A percentile compares a stretch with the other conserved stretches of the same genome.
phyloP scores from a whole-genome alignment of 37 sponge, comb jelly and placozoan genomes.

The Spongia lamella region DNA sequence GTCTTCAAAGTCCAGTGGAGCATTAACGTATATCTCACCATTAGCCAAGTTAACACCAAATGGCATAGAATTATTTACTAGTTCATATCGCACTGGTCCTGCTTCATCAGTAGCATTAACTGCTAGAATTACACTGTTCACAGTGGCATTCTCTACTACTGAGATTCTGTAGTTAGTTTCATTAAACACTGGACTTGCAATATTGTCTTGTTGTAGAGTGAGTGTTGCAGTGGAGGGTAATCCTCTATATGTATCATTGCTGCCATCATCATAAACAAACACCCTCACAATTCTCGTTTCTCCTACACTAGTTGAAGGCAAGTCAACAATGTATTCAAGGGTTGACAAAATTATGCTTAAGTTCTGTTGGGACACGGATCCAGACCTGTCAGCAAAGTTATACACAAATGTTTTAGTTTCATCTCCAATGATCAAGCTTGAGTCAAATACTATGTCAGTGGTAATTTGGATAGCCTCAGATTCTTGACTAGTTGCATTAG shows the following conservation, averaged over 20 bases:
- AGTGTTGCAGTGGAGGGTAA: conserved; percentile 17
- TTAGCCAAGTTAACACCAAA: too few relatives aligned
- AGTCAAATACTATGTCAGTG: too few relatives aligned
- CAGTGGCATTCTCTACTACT: too few relatives aligned
- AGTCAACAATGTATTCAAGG: conserved; percentile 18
- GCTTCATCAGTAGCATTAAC: too few relatives aligned
- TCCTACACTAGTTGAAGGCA: conserved; percentile 1
- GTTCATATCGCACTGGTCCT: too few relatives aligned
- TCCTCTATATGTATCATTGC: conserved; percentile 31
- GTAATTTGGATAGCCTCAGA: too few relatives aligned
- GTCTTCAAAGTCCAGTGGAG: too few relatives aligned
- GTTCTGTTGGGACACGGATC: not conserved
- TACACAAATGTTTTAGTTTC: not conserved
- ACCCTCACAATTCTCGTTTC: not conserved
- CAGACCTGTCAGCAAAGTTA: not conserved
- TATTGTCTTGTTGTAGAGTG: conserved; percentile 47
- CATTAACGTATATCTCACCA: too few relatives aligned
- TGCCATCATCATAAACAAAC: conserved; percentile 20
- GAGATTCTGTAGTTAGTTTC: conserved; percentile 24
- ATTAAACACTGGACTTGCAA: conserved; percentile 48
- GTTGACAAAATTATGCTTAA: conserved; percentile 24
- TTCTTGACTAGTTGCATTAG: too few relatives aligned
- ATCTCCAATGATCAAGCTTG: not conserved
- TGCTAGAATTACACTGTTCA: too few relatives aligned
- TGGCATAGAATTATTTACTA: not conserved